Conservation (phyloP, 2,113 vertebrate genomes). For the Monopterus albus region DNA sequence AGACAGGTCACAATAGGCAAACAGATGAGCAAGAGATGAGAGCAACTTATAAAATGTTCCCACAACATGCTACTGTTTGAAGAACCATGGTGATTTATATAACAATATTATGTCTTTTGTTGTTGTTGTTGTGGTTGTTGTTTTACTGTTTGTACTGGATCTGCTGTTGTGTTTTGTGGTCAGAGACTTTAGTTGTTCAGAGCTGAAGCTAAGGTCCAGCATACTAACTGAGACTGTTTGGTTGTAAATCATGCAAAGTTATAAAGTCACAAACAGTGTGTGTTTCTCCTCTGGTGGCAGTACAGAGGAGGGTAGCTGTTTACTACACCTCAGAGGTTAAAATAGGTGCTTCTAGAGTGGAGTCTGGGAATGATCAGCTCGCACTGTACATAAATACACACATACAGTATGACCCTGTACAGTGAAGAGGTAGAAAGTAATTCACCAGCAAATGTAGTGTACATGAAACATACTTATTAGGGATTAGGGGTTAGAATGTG, state of each 20-base stretch:
- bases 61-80: too few relatives aligned
- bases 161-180: not conserved
- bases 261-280: conserved; percentile 23
- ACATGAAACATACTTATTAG: too few relatives aligned
- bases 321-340: conserved; percentile 38
- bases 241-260: too few relatives aligned
- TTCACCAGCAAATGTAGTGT: too few relatives aligned
- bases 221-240: too few relatives aligned
- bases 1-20: conserved; percentile 7
- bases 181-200: too few relatives aligned
- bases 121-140: too few relatives aligned
- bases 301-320: conserved; percentile 18
- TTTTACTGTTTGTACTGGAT: not conserved
- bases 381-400: conserved; percentile 26
- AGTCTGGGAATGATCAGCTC: not conserved
- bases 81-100: not conserved
- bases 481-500: too few relatives aligned
- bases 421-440: not conserved
- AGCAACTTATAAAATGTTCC: not conserved
- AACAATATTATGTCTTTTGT: too few relatives aligned
- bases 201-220: too few relatives aligned
- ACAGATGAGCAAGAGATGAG: conserved; percentile 2
- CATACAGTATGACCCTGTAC: not conserved
- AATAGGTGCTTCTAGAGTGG: conserved; percentile 29
- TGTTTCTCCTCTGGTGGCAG: conserved; percentile 15